A percentile compares a stretch with the other conserved stretches of the same genome.
phyloP scores from a whole-genome alignment of 2,113 vertebrate species.

The Gambusia holbrooki region DNA sequence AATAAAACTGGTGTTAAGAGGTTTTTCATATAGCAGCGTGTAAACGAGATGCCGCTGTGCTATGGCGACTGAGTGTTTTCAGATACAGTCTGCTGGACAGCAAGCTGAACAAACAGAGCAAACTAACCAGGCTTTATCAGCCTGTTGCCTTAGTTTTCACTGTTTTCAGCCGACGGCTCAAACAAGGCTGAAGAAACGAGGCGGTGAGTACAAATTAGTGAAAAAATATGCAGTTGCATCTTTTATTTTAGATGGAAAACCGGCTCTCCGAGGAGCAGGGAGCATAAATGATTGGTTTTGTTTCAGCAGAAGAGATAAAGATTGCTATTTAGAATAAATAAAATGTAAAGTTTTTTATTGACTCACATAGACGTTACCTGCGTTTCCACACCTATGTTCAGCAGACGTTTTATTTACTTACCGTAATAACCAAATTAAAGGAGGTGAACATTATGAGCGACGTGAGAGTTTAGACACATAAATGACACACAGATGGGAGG shows the following conservation, averaged over 20 bases:
- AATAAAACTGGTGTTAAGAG: neutral
- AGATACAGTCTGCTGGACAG: constrained; percentile 8
- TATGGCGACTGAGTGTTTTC: constrained; percentile 41
- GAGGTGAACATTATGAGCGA: neutral
- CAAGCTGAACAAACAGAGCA: constrained; percentile 26
- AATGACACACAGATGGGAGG: constrained; percentile 28
- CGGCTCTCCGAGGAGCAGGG: neutral
- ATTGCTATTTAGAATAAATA: neutral
- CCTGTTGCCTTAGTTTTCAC: constrained; percentile 9
- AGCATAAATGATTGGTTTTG: neutral
- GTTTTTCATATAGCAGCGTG: neutral
- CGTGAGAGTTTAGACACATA: neutral
- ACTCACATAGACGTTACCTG: neutral
- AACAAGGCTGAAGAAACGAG: neutral
- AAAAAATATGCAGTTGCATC: neutral
- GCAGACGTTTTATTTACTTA: neutral
- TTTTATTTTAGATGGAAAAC: neutral
- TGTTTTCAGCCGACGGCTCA: neutral
- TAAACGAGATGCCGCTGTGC: constrained; percentile 19
- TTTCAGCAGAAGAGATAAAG: neutral
- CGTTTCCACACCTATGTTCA: neutral
- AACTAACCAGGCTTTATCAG: neutral
- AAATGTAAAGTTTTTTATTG: neutral
- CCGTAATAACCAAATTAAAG: constrained; percentile 18
- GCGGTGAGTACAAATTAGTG: neutral